Base-by-base conservation (phyloP, 2,888 invertebrate species). In the Diloba caeruleocephala region DNA sequence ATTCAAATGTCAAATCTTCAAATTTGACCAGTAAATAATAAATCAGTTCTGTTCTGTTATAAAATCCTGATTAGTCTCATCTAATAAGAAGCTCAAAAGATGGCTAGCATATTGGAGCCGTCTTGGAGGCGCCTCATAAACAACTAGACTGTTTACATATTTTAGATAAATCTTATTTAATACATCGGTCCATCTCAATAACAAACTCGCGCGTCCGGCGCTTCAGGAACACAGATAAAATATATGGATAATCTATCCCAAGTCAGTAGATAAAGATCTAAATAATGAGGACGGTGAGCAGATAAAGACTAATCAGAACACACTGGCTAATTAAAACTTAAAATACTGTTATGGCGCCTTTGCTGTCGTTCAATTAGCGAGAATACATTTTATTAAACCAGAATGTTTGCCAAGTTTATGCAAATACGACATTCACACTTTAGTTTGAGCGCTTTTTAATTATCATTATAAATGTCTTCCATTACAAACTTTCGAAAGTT, bases 261-360 rank as follows among this genome's bases (percentile, higher is more conserved):
- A 62, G 57, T 53, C 44, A 32, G 26, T 21, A 54, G 72, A 77
- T 78, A 75, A 23, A 12, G 17, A 77, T 76, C 76, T 75, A 52
- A 63, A 58, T 71, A 76, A 78, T 58, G 70, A 72, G 69, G 71
- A 71, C 71, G 59, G 72, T 60, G 60, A 52, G 45, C 56, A 66
- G 76, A 78, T 82, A 75, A 70, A 63, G 46, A 45, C 56, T 76
- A 71, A 80, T 75, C 70, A 65, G 71, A 69, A 74, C 64, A 71
- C 42, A 67, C 67, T 46, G n/a, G 66, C 61, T 72, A 74, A 78
- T 75, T 77, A 73, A 62, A 67, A 56, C 64, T 50, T 54, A 56
- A 71, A 65, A 52, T 46, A 17, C 31, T 50, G 8, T 34, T 37
- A 10, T 36, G 14, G 45, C 37, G 37, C 37, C 31, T 33, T 33